A percentile compares a stretch with the other conserved stretches of the same genome.
Conservation (phyloP, 2,888 invertebrate species). For the Stenodera caucasica region DNA sequence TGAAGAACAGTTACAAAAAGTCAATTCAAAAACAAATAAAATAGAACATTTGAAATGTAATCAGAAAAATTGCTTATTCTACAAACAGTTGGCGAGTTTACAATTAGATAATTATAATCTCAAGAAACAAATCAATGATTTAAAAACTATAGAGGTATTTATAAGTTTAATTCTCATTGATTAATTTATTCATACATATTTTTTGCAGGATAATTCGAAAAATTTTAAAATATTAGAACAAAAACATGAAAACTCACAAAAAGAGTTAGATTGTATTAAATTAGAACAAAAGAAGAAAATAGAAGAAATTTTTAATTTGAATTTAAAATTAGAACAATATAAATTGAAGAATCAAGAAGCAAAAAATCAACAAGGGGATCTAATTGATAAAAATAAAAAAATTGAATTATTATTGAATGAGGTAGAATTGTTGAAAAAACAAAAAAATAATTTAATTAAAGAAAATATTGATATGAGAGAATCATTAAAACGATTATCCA, state of each 20-base stretch:
- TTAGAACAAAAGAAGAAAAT: slow-evolving; percentile 17
- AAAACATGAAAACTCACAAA: slow-evolving; percentile 25
- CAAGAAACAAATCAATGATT: slow-evolving; percentile 13
- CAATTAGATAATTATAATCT: slow-evolving; percentile 17
- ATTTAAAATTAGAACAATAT: slow-evolving; percentile 16
- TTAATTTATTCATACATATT: not conserved
- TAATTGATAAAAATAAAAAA: slow-evolving; percentile 20
- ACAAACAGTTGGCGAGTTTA: slow-evolving; percentile 7
- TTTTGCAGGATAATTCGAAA: slow-evolving; percentile 6
- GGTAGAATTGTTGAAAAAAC: slow-evolving; percentile 7
- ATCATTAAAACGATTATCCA: slow-evolving; percentile 18
- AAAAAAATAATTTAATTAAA: slow-evolving; percentile 8
- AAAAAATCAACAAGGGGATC: slow-evolving; percentile 8
- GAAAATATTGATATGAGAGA: slow-evolving; percentile 15
- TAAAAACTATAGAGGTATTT: not conserved
- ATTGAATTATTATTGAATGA: slow-evolving; percentile 19
- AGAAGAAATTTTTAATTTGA: slow-evolving; percentile 22
- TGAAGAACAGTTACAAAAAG: not conserved
- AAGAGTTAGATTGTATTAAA: slow-evolving; percentile 24
- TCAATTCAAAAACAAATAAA: not conserved
- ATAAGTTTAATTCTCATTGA: not conserved
- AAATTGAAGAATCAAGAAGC: slow-evolving; percentile 6
- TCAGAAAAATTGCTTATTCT: slow-evolving; percentile 9
- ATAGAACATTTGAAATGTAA: not conserved
- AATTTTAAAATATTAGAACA: slow-evolving; percentile 22